phyloP scores from a whole-genome alignment of 1,140 invertebrate species.

The Drosophila murphyi region DNA sequence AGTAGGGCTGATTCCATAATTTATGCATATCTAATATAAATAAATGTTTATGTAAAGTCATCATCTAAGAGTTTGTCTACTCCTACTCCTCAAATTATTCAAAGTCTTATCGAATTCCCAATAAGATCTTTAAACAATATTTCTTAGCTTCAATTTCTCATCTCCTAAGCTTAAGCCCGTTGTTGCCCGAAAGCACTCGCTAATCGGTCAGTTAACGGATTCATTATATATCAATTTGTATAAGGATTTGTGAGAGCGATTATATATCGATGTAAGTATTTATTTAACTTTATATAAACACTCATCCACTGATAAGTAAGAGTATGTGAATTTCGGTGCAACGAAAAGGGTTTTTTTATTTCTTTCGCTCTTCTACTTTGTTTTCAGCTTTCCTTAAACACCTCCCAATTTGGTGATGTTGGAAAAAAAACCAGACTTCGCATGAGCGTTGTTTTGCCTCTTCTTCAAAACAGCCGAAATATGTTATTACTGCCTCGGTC shows the following conservation, averaged over 20 bases:
- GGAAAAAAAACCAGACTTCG: constrained; percentile 36
- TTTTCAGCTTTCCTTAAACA: constrained; percentile 45
- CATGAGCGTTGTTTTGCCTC: constrained; percentile 39
- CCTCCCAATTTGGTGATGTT: constrained; percentile 44
- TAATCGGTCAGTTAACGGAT: too few species aligned
- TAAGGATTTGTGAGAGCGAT: too few species aligned
- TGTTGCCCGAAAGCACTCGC: too few species aligned
- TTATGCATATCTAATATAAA: too few species aligned
- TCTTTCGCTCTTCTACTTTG: constrained; percentile 33
- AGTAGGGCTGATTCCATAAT: not conserved
- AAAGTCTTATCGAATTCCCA: too few species aligned
- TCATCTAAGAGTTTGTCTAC: too few species aligned
- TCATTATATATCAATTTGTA: too few species aligned
- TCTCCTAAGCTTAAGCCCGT: too few species aligned
- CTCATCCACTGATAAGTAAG: not conserved
- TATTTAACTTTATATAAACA: not conserved
- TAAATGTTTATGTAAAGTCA: too few species aligned
- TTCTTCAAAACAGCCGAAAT: constrained; percentile 56
- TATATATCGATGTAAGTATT: not conserved
- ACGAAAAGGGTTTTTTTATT: not conserved
- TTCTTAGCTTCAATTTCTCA: too few species aligned
- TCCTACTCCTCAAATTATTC: too few species aligned
- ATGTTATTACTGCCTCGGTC: constrained; percentile 58
- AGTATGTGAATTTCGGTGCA: constrained; percentile 14
- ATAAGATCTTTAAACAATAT: too few species aligned